Conservation (phyloP, 2,113 vertebrate species). For the Dendrocopos noguchii region DNA sequence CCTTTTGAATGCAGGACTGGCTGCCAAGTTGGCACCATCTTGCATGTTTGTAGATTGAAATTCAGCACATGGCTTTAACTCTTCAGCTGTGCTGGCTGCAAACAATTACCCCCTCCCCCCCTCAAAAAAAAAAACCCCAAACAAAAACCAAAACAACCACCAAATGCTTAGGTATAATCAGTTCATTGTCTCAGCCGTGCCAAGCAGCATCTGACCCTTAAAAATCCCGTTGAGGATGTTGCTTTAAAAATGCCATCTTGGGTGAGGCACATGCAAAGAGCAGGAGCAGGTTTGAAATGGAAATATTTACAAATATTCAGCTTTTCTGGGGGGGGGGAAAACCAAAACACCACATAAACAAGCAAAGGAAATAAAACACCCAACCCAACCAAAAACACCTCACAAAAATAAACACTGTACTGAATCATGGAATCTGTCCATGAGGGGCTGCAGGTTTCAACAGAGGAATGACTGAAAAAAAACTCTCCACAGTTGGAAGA, state of each 20-base stretch:
- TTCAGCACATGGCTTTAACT: slow-evolving; percentile 73
- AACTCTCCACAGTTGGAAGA: neutral
- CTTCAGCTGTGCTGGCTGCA: slow-evolving; percentile 70
- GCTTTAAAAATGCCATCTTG: slow-evolving; percentile 22
- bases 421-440: neutral
- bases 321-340: neutral
- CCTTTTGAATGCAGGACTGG: neutral
- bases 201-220: slow-evolving; percentile 32
- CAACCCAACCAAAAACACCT: neutral
- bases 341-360: too few relatives aligned
- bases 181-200: slow-evolving; percentile 38
- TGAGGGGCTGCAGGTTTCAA: neutral
- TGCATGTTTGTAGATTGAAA: slow-evolving; percentile 70
- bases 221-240: neutral
- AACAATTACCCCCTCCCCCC: slow-evolving; percentile 22
- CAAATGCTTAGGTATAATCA: slow-evolving; percentile 66
- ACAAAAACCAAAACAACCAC: neutral
- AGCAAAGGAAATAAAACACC: too few relatives aligned
- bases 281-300: neutral
- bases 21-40: slow-evolving; percentile 69
- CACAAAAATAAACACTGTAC: neutral
- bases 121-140: neutral
- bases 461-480: neutral
- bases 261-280: neutral
- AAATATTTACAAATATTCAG: slow-evolving; percentile 44